phyloP scores from a whole-genome alignment of 64 coral and sea anemone species.

The Porites australiensis region DNA sequence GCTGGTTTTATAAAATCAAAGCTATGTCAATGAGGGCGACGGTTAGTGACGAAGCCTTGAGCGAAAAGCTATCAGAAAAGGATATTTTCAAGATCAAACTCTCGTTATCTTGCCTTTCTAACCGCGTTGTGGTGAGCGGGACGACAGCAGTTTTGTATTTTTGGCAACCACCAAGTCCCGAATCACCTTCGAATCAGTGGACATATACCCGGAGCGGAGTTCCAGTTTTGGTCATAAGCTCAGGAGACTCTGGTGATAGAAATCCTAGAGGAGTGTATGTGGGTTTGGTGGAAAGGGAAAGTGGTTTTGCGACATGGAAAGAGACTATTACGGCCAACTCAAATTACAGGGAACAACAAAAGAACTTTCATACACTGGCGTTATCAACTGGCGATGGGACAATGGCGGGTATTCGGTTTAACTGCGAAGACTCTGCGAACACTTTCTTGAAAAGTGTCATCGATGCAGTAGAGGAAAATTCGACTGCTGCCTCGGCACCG shows the following conservation, averaged over 20 bases:
- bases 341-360: constrained; percentile 94
- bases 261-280: constrained; percentile 94
- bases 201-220: constrained; percentile 87
- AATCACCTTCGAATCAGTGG: constrained; percentile 84
- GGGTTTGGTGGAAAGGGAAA: constrained; percentile 85
- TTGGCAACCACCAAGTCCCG: constrained; percentile 79
- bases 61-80: constrained; percentile 80
- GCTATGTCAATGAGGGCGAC: constrained; percentile 78
- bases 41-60: constrained; percentile 84
- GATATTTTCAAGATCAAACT: constrained; percentile 98
- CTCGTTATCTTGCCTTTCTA: constrained; percentile 95
- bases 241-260: constrained; percentile 85
- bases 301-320: constrained; percentile 96
- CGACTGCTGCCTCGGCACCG: constrained; percentile 48
- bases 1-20: constrained; percentile 53
- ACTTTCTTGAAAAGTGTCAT: constrained; percentile 86
- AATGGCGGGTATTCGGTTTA: constrained; percentile 96
- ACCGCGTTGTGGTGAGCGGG: constrained; percentile 90
- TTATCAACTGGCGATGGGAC: constrained; percentile 82
- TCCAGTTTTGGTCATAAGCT: constrained; percentile 87
- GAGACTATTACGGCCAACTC: constrained; percentile 81
- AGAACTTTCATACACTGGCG: constrained; percentile 93
- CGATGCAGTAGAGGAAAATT: constrained; percentile 65
- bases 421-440: constrained; percentile 88
- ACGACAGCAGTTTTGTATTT: constrained; percentile 88